Evolutionary conservation across 2,888 invertebrate species (phyloP).

Genomic region (Cataglyphis rosenhaueri): DNA sequence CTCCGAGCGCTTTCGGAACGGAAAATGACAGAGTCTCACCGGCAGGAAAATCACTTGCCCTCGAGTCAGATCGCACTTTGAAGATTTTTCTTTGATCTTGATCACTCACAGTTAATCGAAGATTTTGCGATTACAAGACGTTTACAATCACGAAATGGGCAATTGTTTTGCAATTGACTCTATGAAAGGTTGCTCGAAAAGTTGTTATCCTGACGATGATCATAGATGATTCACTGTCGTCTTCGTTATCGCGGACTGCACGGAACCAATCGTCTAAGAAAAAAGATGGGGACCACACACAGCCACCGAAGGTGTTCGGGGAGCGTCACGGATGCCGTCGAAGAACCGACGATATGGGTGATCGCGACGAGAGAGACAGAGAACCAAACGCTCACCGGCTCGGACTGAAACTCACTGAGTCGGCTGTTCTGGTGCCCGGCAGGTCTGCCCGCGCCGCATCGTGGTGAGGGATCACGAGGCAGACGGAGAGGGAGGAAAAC

Average conservation of each 20-base stretch:
- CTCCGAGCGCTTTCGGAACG: conserved; percentile 59
- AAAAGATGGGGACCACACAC: conserved; percentile 76
- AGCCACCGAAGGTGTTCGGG: conserved; percentile 70
- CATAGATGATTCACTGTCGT: conserved; percentile 5
- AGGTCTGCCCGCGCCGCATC: conserved; percentile 64
- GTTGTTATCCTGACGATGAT: neutral
- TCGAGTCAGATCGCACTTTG: neutral
- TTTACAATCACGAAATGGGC: neutral
- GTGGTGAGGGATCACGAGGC: conserved; percentile 52
- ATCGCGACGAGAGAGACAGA: conserved; percentile 42
- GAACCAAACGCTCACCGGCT: conserved; percentile 76
- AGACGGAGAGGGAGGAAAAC: conserved; percentile 54
- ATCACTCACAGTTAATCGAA: conserved; percentile 26
- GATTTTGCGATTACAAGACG: neutral
- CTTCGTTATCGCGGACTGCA: neutral
- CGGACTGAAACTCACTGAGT: conserved; percentile 81
- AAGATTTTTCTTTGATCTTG: neutral
- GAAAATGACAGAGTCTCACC: neutral
- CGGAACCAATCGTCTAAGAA: conserved; percentile 16
- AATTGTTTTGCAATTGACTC: neutral
- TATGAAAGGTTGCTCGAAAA: neutral
- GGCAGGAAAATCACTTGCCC: neutral
- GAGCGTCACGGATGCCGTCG: conserved; percentile 40
- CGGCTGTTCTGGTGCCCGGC: conserved; percentile 68
- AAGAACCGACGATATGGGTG: conserved; percentile 34